Conservation (phyloP, 1,140 invertebrate species). For the Centruroides sculpturatus region DNA sequence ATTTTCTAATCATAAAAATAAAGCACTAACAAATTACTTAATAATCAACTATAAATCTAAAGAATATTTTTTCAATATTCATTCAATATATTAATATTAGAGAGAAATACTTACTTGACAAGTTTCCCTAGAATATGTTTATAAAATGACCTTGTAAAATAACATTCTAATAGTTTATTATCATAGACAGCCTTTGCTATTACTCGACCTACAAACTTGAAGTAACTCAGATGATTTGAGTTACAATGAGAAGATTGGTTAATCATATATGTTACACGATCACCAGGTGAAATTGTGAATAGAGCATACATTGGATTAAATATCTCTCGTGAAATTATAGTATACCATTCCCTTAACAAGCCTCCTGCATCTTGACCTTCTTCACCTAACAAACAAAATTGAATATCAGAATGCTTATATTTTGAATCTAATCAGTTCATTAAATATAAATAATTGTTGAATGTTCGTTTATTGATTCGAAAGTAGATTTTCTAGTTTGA, state of each 20-base stretch:
- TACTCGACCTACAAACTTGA: constrained; percentile 85
- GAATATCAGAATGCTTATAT: neutral
- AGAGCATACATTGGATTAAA: constrained; percentile 95
- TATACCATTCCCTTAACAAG: constrained; percentile 80
- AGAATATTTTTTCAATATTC: too few species aligned
- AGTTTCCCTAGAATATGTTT: constrained; percentile 84
- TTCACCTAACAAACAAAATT: constrained; percentile 46
- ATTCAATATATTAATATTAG: too few species aligned
- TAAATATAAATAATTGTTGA: too few species aligned
- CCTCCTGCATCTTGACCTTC: constrained; percentile 91
- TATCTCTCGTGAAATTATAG: constrained; percentile 85
- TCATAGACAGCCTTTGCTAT: constrained; percentile 93
- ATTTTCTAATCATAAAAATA: too few species aligned
- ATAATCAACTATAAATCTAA: too few species aligned
- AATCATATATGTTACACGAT: constrained; percentile 92
- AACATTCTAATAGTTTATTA: constrained; percentile 87
- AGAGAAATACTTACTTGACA: constrained; percentile 48
- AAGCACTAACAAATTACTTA: too few species aligned
- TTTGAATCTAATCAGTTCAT: too few species aligned
- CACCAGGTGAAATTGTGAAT: constrained; percentile 80
- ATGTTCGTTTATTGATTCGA: too few species aligned
- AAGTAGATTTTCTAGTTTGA: too few species aligned
- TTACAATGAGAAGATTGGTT: constrained; percentile 85
- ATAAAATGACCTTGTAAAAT: constrained; percentile 88
- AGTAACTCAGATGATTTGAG: constrained; percentile 84